These are phyloP conservation scores for Euwallacea fornicatus DNA, from an alignment of 1,140 invertebrate species.

Conservation along the genomic window DNA sequence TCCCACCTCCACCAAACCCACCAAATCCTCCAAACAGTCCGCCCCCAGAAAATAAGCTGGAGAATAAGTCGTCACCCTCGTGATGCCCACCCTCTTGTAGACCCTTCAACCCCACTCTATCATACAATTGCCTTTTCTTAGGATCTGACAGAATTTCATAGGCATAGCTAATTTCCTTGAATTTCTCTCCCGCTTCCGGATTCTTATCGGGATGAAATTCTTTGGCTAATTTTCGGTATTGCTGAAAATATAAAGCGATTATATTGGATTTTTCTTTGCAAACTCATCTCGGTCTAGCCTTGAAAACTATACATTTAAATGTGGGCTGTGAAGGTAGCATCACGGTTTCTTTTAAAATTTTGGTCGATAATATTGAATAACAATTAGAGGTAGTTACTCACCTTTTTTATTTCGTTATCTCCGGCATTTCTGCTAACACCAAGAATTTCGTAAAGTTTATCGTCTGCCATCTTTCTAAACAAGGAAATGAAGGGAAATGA, in stretches of 20 bases:
- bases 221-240: slow-evolving; percentile 82
- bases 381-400: slow-evolving; percentile 53
- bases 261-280: neutral
- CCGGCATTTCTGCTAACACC: slow-evolving; percentile 74
- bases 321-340: neutral
- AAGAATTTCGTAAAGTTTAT: slow-evolving; percentile 81
- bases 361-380: neutral
- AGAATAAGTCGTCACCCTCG: slow-evolving; percentile 67
- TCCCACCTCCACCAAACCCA: slow-evolving; percentile 52
- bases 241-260: slow-evolving; percentile 56
- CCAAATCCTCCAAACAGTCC: slow-evolving; percentile 59
- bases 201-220: slow-evolving; percentile 90
- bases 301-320: slow-evolving; percentile 12
- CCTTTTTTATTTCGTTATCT: slow-evolving; percentile 86
- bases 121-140: slow-evolving; percentile 71
- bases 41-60: slow-evolving; percentile 63
- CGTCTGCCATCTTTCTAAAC: slow-evolving; percentile 65
- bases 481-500: slow-evolving; percentile 45
- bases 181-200: slow-evolving; percentile 78
- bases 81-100: slow-evolving; percentile 68
- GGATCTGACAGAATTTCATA: slow-evolving; percentile 81
- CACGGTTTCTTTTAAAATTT: too few relatives aligned
- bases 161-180: slow-evolving; percentile 87
- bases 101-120: slow-evolving; percentile 77
- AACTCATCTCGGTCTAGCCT: slow-evolving; percentile 18